Evolutionary conservation across 2,113 vertebrate species (phyloP).

Genomic region (Morone chrysops): DNA sequence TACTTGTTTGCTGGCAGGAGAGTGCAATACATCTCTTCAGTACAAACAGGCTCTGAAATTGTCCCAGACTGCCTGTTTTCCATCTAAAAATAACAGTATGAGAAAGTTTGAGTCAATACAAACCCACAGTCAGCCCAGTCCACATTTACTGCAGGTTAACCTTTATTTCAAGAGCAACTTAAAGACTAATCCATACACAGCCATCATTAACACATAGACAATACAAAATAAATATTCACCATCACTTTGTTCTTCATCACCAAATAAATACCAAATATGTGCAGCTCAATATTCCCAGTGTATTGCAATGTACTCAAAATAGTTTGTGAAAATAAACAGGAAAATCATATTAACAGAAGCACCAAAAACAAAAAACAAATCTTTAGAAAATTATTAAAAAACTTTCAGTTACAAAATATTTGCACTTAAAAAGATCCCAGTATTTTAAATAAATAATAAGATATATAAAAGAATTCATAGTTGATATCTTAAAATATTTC

Average conservation of each 20-base stretch:
- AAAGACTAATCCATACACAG: slow-evolving; percentile 90
- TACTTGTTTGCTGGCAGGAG: background rate
- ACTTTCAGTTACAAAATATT: slow-evolving; percentile 98
- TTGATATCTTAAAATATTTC: slow-evolving; percentile 88
- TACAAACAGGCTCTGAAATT: background rate
- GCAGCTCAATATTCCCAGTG: slow-evolving; percentile 85
- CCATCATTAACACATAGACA: slow-evolving; percentile 91
- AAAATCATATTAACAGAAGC: slow-evolving; percentile 82
- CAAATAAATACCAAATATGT: slow-evolving; percentile 92
- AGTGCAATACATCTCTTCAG: too few species aligned
- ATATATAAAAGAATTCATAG: slow-evolving; percentile 95
- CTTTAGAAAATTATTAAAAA: slow-evolving; percentile 96
- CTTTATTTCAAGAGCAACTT: slow-evolving; percentile 90
- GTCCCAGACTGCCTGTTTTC: background rate
- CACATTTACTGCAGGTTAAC: slow-evolving; percentile 77
- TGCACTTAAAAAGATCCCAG: slow-evolving; percentile 95
- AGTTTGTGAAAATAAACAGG: slow-evolving; percentile 85
- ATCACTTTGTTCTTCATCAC: slow-evolving; percentile 91
- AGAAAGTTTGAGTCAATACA: background rate
- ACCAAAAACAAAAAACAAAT: slow-evolving; percentile 73
- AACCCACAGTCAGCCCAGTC: background rate
- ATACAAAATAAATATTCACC: slow-evolving; percentile 96
- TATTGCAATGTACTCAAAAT: slow-evolving; percentile 89
- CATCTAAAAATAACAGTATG: background rate
- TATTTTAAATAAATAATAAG: slow-evolving; percentile 99